Conservation (phyloP, 2,797 vertebrate genomes). For the Choloepus didactylus region DNA sequence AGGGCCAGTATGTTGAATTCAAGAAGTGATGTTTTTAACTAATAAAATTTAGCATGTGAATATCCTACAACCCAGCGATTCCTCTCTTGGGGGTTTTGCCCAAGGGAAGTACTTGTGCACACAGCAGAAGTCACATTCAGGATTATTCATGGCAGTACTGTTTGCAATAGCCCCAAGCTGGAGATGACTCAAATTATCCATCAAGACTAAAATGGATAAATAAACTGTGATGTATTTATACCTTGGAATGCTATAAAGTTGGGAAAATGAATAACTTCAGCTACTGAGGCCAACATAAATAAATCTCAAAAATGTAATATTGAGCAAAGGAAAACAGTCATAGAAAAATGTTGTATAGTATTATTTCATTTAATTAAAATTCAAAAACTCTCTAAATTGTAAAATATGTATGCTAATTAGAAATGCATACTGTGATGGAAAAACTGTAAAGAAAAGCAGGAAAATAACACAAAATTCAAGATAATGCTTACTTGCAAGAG, state of each 20-base stretch:
- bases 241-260: not conserved
- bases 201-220: not conserved
- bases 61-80: not conserved
- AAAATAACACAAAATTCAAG: not conserved
- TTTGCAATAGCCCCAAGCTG: not conserved
- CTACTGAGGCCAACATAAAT: not conserved
- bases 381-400: not conserved
- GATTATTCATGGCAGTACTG: not conserved
- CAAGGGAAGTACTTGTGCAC: not conserved
- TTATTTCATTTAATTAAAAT: constrained; percentile 8
- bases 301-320: not conserved
- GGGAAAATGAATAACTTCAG: not conserved
- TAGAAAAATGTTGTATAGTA: not conserved
- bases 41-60: not conserved
- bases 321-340: not conserved
- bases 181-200: not conserved
- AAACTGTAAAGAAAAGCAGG: not conserved
- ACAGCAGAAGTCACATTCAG: not conserved
- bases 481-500: not conserved
- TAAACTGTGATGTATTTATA: not conserved
- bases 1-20: too few species aligned
- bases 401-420: not conserved
- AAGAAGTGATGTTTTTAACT: too few species aligned
- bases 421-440: not conserved
- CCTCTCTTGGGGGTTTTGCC: not conserved